phyloP scores from a whole-genome alignment of 92 coral and sea anemone species.

The Zoanthus sansibaricus region DNA sequence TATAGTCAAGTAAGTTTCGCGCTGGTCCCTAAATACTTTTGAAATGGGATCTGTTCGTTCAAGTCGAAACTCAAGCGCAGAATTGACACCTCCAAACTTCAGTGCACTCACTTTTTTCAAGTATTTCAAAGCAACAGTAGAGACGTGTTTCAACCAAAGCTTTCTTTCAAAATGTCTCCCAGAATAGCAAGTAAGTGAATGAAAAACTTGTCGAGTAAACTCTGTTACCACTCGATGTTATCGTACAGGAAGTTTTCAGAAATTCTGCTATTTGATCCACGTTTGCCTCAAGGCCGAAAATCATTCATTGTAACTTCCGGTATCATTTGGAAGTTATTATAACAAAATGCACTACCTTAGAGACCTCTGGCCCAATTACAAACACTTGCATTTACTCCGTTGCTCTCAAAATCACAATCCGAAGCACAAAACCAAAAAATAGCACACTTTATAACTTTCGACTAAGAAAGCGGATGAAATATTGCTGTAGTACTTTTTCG shows the following conservation, averaged over 20 bases:
- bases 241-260: conserved; percentile 42
- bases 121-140: conserved; percentile 39
- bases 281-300: background rate
- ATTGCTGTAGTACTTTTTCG: conserved; percentile 21
- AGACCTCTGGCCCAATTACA: background rate
- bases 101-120: conserved; percentile 32
- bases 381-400: background rate
- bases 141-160: conserved; percentile 30
- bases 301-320: conserved; percentile 41
- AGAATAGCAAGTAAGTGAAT: conserved; percentile 11
- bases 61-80: conserved; percentile 34
- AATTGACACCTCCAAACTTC: conserved; percentile 32
- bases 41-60: conserved; percentile 30
- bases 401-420: background rate
- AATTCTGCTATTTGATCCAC: background rate
- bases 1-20: conserved; percentile 18
- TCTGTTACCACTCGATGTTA: background rate
- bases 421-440: conserved; percentile 13
- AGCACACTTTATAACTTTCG: conserved; percentile 24
- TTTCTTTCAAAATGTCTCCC: background rate
- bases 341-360: background rate
- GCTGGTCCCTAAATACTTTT: conserved; percentile 37
- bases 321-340: background rate
- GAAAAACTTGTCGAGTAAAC: background rate
- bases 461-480: conserved; percentile 28